Percentiles rank a stretch among this genome's conserved stretches.
Conservation (phyloP, 2,888 invertebrate species). For the Isoperla grammatica region DNA sequence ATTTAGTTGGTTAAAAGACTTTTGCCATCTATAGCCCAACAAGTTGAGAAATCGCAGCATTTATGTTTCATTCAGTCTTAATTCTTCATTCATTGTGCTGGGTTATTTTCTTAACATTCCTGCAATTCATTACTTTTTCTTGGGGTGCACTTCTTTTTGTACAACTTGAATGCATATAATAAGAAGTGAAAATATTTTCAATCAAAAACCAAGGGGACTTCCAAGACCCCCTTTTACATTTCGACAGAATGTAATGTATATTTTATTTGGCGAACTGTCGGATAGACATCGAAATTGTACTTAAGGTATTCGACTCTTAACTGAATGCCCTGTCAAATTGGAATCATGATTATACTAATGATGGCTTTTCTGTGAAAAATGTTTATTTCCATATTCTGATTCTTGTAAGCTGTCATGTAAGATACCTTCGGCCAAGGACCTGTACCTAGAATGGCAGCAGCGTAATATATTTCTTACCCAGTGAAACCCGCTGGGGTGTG, state of each 20-base stretch:
- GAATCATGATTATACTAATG: background rate
- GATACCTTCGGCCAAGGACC: constrained; percentile 8
- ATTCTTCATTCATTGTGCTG: constrained; percentile 22
- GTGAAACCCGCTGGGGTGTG: constrained; percentile 5
- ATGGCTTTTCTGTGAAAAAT: constrained; percentile 8
- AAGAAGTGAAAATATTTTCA: too few relatives aligned
- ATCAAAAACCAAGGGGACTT: too few relatives aligned
- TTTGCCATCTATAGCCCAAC: constrained; percentile 9
- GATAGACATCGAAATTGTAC: background rate
- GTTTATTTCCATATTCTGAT: constrained; percentile 2
- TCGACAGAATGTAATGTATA: too few relatives aligned
- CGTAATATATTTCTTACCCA: background rate
- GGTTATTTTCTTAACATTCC: constrained; percentile 29
- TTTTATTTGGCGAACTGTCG: too few relatives aligned
- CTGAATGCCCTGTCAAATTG: too few relatives aligned
- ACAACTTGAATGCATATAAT: too few relatives aligned
- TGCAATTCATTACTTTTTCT: constrained; percentile 17
- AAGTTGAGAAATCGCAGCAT: constrained; percentile 14
- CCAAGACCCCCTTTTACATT: too few relatives aligned
- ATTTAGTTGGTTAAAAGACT: constrained; percentile 13
- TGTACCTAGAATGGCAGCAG: constrained; percentile 14
- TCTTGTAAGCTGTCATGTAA: constrained; percentile 17
- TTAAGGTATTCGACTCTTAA: background rate
- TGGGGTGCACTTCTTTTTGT: background rate
- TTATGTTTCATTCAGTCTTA: constrained; percentile 2